phyloP scores from a whole-genome alignment of 2,113 vertebrate genomes.

The Gavialis gangeticus region DNA sequence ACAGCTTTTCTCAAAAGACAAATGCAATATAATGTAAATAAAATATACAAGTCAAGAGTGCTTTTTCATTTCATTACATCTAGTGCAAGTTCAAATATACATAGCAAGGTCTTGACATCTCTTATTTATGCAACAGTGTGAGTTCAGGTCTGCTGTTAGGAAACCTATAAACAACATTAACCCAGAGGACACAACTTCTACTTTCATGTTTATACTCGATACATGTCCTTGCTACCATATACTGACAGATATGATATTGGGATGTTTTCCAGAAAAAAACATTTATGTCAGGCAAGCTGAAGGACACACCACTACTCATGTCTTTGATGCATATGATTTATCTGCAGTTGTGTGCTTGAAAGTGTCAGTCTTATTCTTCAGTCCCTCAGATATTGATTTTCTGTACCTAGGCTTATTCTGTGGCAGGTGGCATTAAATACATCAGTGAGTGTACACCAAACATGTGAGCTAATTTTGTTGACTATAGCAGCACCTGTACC shows the following conservation, averaged over 20 bases:
- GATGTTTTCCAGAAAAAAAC: background rate
- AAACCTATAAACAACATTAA: background rate
- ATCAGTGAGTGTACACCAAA: background rate
- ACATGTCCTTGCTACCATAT: background rate
- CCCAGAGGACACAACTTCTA: background rate
- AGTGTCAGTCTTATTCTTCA: background rate
- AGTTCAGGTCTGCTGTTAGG: background rate
- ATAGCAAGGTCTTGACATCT: background rate
- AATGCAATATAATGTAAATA: background rate
- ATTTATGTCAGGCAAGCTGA: background rate
- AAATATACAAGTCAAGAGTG: constrained; percentile 21
- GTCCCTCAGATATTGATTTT: background rate
- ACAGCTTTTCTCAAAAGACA: background rate
- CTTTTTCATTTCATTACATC: constrained; percentile 12
- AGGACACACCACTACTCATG: background rate
- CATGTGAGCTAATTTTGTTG: background rate
- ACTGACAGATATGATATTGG: background rate
- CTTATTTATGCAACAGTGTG: background rate
- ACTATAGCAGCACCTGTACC: background rate
- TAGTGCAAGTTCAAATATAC: background rate
- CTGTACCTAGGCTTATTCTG: fast-evolving
- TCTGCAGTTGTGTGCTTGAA: background rate
- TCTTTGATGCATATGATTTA: background rate
- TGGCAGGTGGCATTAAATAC: background rate
- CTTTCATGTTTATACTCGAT: background rate